Evolutionary conservation across 2,113 vertebrate species (phyloP).

Genomic region (Varanus komodoensis): DNA sequence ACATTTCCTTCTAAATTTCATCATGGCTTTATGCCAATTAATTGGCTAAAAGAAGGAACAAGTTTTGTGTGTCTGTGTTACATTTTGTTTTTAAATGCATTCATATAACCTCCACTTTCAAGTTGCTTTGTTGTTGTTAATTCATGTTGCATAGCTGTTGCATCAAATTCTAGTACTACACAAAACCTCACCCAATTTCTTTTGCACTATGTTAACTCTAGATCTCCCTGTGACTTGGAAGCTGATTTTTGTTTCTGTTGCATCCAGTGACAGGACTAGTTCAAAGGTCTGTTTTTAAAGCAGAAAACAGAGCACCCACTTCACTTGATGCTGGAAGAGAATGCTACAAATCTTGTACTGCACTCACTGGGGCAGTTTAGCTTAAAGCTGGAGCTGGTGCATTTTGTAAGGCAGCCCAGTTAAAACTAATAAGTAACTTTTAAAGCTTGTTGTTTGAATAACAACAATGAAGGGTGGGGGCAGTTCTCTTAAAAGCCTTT

Average conservation of each 20-base stretch:
- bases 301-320: no score
- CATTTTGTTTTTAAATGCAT: background rate
- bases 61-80: background rate
- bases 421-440: constrained; percentile 18
- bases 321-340: no score
- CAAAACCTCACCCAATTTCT: background rate
- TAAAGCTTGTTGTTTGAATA: background rate
- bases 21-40: background rate
- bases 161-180: background rate
- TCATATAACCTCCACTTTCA: background rate
- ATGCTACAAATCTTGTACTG: background rate
- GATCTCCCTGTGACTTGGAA: background rate
- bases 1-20: background rate
- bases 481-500: background rate
- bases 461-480: background rate
- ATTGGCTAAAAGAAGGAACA: background rate
- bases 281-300: background rate
- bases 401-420: background rate
- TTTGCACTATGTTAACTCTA: background rate
- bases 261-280: background rate
- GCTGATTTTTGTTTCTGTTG: background rate
- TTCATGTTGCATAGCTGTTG: background rate
- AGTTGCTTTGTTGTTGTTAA: background rate
- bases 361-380: background rate
- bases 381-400: background rate